Base-by-base conservation (phyloP, 2,888 invertebrate genomes). In the Synanthedon vespiformis region DNA sequence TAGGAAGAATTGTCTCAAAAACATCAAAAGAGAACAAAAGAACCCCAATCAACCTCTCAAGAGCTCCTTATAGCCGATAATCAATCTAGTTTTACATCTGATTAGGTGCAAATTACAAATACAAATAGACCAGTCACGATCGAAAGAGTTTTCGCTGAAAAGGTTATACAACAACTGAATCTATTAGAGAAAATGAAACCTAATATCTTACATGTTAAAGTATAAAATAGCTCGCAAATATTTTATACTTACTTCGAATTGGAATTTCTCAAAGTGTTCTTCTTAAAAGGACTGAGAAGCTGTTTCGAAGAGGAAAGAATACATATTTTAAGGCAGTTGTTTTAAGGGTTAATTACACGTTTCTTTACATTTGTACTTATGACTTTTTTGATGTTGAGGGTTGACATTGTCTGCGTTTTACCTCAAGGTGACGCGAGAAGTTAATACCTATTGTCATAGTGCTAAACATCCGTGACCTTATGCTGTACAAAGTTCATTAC, bases 381-480 rank as follows among this genome's bases (percentile, higher is more conserved):
- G 63, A 52, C 62, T 53, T 62, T 71, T 58, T 63, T 52, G 51
- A 51, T 52, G 52, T 34, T 51, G 49, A n/a, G 22, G 52, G 51
- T 63, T 63, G 68, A 73, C 72, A 72, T 74, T 75, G 75, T 79
- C 74, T 75, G 63, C 72, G 71, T 69, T 34, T 74, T 80, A 77
- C 80, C 77, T 80, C 86, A 86, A 86, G 86, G 85, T 84, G 86
- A 86, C 82, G 83, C 68, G 76, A 74, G 77, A 79, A 80, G 82
- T 78, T 83, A 84, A 83, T 80, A 72, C 66, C 77, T 80, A 82
- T 82, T 82, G 80, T 84, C 73, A 78, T 76, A 75, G 80, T 74
- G 80, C 80, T 85, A 83, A 84, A 80, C 74, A 84, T 70, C 77
- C 80, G 72, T 84, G 84, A 87, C 86, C 86, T 86, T 81, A 85